Percentiles rank a stretch among this genome's conserved stretches.
Conservation (phyloP, 35 echinoderm and acorn worm species). For the Stichopus chloronotus region DNA sequence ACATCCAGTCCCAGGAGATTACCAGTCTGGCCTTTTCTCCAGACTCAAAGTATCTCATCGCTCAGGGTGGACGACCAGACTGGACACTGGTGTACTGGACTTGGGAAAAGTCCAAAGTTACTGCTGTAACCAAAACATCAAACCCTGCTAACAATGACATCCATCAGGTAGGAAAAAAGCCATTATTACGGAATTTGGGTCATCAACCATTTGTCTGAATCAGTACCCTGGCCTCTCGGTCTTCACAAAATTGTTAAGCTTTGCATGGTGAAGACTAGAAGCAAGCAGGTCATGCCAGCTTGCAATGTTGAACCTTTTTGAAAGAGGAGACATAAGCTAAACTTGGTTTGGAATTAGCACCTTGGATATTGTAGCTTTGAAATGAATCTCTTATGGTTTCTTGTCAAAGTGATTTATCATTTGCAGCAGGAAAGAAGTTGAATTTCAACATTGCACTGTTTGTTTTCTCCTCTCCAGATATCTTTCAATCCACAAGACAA, state of each 20-base stretch:
- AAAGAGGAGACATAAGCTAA: too few species aligned
- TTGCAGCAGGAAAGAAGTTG: too few species aligned
- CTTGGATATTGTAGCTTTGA: too few species aligned
- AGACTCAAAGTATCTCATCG: conserved; percentile 98
- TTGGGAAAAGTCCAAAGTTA: conserved; percentile 99
- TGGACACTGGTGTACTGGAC: conserved; percentile 99
- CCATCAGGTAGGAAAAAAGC: conserved; percentile 72
- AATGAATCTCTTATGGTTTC: too few species aligned
- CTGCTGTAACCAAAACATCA: conserved; percentile 96
- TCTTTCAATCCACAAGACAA: conserved; percentile 99
- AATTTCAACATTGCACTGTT: too few species aligned
- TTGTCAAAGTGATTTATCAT: too few species aligned
- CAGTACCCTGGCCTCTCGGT: too few species aligned
- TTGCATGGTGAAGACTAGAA: too few species aligned
- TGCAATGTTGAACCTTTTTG: too few species aligned
- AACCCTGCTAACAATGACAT: conserved; percentile 96
- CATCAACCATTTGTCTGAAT: background rate
- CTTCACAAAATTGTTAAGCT: too few species aligned
- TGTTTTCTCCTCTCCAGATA: conserved; percentile 57
- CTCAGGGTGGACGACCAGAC: conserved; percentile 91
- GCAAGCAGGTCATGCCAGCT: too few species aligned
- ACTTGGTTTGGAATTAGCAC: too few species aligned
- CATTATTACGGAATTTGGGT: background rate
- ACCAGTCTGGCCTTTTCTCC: conserved; percentile 95
- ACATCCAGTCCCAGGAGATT: conserved; percentile 91